Percentiles rank a stretch among this genome's conserved stretches.
phyloP scores from a whole-genome alignment of 2,888 invertebrate genomes.

The Nudaria mundana region DNA sequence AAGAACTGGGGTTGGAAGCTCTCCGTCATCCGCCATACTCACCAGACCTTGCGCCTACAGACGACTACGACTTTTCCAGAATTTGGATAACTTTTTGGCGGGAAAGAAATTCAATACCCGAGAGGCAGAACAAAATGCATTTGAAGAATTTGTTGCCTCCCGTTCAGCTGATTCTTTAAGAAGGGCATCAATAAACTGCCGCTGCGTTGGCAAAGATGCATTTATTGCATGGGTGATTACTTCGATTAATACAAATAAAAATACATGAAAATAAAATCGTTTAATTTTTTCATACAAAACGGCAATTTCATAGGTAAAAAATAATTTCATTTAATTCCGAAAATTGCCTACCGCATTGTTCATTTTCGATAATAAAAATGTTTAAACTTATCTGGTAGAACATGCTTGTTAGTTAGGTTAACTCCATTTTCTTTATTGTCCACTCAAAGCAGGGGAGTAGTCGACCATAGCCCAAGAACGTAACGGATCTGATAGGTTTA shows the following conservation, averaged over 20 bases:
- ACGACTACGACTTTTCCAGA: conserved; percentile 11
- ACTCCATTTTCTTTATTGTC: no score
- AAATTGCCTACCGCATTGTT: no score
- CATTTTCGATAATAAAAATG: no score
- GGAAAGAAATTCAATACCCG: conserved; percentile 9
- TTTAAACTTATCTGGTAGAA: no score
- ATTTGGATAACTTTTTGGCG: conserved; percentile 15
- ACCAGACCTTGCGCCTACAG: conserved; percentile 11
- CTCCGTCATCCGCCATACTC: conserved; percentile 6
- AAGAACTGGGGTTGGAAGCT: conserved; percentile 7
- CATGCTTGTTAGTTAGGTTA: no score
- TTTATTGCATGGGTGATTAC: neutral
- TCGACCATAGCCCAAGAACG: no score
- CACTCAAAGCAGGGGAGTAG: no score
- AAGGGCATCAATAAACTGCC: conserved; percentile 1
- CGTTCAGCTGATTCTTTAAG: conserved; percentile 6
- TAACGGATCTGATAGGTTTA: no score
- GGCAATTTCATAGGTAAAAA: no score
- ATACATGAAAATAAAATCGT: no score
- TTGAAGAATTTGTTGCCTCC: conserved; percentile 3
- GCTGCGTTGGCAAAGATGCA: neutral
- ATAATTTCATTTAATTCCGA: no score
- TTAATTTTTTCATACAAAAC: no score
- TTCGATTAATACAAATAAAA: neutral
- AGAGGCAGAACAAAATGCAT: conserved; percentile 4